These are phyloP conservation scores for Odontocerum albicorne DNA, from an alignment of 2,888 invertebrate genomes.

Conservation along the genomic window DNA sequence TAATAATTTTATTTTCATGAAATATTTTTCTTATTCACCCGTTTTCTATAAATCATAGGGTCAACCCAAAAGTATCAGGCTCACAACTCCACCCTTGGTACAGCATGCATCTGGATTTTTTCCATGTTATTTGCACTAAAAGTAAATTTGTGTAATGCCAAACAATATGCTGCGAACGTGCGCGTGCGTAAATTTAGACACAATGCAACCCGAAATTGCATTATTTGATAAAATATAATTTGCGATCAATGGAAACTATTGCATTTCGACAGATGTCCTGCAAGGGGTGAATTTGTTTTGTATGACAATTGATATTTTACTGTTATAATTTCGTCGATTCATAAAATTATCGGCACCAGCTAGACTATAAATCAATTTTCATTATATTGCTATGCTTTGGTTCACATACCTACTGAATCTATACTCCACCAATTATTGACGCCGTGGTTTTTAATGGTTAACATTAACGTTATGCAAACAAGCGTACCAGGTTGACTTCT, in stretches of 20 bases:
- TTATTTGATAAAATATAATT: slow-evolving; percentile 15
- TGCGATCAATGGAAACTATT: slow-evolving; percentile 3
- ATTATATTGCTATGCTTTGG: too few relatives aligned
- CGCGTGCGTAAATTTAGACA: slow-evolving; percentile 14
- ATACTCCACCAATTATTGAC: too few relatives aligned
- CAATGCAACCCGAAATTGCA: slow-evolving; percentile 12
- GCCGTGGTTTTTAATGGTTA: too few relatives aligned
- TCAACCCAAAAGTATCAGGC: not conserved
- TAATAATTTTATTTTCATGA: too few relatives aligned
- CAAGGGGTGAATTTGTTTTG: not conserved
- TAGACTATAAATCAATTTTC: too few relatives aligned
- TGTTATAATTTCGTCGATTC: too few relatives aligned
- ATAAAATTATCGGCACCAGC: too few relatives aligned
- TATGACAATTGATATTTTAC: too few relatives aligned
- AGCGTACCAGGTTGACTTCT: too few relatives aligned
- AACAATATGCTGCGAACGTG: slow-evolving; percentile 18
- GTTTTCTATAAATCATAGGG: slow-evolving; percentile 7
- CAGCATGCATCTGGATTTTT: slow-evolving; percentile 24
- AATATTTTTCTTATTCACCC: too few relatives aligned
- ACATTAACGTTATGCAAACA: too few relatives aligned
- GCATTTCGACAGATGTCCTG: slow-evolving; percentile 16
- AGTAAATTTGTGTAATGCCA: slow-evolving; percentile 27
- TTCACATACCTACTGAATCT: too few relatives aligned
- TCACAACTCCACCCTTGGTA: slow-evolving; percentile 3
- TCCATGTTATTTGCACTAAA: slow-evolving; percentile 23